Percentiles rank a stretch among this genome's conserved stretches.
Conservation (phyloP, 2,888 invertebrate species). For the Trichacis sp. region DNA sequence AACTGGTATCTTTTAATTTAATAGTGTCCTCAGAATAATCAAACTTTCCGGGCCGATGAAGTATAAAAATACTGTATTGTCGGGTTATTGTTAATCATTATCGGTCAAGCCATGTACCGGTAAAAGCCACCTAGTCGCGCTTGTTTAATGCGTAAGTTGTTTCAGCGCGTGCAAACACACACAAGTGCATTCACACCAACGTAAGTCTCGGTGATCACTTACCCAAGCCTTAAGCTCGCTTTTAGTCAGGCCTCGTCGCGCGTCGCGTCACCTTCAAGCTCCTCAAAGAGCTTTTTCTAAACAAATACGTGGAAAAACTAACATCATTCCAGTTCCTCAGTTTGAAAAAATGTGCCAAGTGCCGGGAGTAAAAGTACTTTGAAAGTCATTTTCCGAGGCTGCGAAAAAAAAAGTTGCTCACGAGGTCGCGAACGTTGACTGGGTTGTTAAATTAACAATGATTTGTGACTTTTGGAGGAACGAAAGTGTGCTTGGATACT, state of each 20-base stretch:
- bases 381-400: neutral
- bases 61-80: no score
- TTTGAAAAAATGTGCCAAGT: neutral
- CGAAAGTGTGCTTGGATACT: slow-evolving; percentile 62
- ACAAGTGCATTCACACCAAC: slow-evolving; percentile 4
- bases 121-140: neutral
- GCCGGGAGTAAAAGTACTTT: no score
- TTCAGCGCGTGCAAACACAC: neutral
- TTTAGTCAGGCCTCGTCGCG: slow-evolving; percentile 2
- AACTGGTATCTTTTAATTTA: no score
- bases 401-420: neutral
- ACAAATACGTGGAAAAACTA: neutral
- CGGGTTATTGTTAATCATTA: no score
- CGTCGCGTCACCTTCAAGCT: neutral
- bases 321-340: neutral
- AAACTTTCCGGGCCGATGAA: no score
- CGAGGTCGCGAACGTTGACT: no score
- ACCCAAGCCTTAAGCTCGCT: neutral
- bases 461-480: slow-evolving; percentile 59
- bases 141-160: neutral
- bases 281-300: neutral
- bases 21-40: no score
- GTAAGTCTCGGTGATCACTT: neutral
- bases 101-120: neutral
- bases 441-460: slow-evolving; percentile 50